Evolutionary conservation across 2,888 invertebrate genomes (phyloP), one percentile per base, ranked within the genome.

Genomic region (Orthosia cruda): DNA sequence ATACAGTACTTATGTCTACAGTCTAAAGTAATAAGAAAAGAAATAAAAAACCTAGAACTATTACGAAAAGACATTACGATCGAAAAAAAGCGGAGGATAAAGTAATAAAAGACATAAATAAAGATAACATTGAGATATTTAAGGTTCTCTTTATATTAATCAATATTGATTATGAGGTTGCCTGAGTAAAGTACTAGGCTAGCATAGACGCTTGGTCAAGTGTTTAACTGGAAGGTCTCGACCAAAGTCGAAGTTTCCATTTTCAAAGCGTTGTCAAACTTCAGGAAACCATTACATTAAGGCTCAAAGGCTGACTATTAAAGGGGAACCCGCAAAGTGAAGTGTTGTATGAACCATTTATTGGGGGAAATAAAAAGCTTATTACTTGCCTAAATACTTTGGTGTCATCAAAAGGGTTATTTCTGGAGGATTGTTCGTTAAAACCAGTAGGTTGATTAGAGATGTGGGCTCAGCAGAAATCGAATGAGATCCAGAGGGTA

Each of bases 231-330:
- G 13, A 47, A 32, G 18, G 52, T 66, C 15, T 49, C 13, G 50
- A 78, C 75, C 66, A 69, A 79, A 74, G 57, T 20, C 32, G 3
- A 67, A 69, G 83, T 71, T 71, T 80, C 65, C 52, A 69, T 71
- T 83, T 71, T 83, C 71, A 80, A 82, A 83, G 80, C 65, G 61
- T 45, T 80, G 68, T 68, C 67, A 50, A 59, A 58, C 65, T 55
- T 58, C 18, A 55, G 54, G 47, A 57, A 50, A 54, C 58, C 45
- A 55, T 68, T 68, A 67, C 58, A 68, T 54, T 69, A 58, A 59
- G 40, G 45, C 23, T 71, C 59, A 59, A 69, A 83, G 61, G 49
- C 58, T 66, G 55, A 9, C 64, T 74, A 55, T 74, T 73, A 45
- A 59, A 62, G 50, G 11, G 26, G 15, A 18, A 18, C 13, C 59